Evolutionary conservation across 1,140 invertebrate genomes (phyloP).

Genomic region (Bombus turneri): DNA sequence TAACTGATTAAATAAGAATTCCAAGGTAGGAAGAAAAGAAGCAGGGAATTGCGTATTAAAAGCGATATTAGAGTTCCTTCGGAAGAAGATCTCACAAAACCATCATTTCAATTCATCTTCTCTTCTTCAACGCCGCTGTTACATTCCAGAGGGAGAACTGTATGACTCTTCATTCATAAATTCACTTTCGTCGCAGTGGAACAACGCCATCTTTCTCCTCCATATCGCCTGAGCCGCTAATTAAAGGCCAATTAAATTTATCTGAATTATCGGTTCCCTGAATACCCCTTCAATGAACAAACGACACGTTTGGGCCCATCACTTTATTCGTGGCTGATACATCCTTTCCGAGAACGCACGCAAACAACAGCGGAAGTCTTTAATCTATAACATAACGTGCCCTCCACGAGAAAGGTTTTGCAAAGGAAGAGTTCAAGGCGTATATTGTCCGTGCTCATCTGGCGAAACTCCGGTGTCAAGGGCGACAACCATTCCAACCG

Average conservation of each 20-base stretch:
- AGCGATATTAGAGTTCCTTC: no score
- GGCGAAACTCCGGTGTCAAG: slow-evolving; percentile 78
- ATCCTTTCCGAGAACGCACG: slow-evolving; percentile 24
- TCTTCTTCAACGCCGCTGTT: no score
- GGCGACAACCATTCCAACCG: slow-evolving; percentile 49
- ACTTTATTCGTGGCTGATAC: background rate
- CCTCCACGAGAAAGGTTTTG: slow-evolving; percentile 31
- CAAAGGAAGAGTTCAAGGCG: slow-evolving; percentile 69
- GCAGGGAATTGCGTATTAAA: no score
- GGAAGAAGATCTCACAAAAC: background rate
- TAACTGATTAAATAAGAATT: no score
- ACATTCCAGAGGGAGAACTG: background rate
- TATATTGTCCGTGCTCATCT: slow-evolving; percentile 75
- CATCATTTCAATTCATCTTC: background rate
- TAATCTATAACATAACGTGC: slow-evolving; percentile 58
- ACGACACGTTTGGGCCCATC: background rate
- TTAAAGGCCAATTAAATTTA: slow-evolving; percentile 43
- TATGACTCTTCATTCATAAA: slow-evolving; percentile 18
- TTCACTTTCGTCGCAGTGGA: slow-evolving; percentile 15
- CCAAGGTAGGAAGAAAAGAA: no score
- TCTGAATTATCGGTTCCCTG: slow-evolving; percentile 26
- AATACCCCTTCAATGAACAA: slow-evolving; percentile 6
- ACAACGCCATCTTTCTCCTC: slow-evolving; percentile 10
- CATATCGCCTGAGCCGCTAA: background rate
- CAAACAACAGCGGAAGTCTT: slow-evolving; percentile 38